Evolutionary conservation across 2,113 vertebrate species (phyloP).

Genomic region (Xiphophorus maculatus): DNA sequence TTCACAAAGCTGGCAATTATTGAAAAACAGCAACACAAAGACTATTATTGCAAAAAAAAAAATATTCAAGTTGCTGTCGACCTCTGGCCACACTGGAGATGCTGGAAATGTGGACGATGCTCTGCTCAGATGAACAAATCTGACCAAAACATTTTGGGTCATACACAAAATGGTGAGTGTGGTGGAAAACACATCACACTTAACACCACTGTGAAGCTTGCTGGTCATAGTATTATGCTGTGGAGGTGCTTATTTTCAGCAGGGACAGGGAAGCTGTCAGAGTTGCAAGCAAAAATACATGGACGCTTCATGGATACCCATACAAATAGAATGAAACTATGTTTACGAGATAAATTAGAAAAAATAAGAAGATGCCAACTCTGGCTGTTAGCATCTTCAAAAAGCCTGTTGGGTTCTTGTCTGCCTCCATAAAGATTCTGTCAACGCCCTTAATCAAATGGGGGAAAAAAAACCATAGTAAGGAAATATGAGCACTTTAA

Average conservation of each 20-base stretch:
- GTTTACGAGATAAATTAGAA: not conserved
- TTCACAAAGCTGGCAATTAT: no score
- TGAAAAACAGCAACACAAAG: no score
- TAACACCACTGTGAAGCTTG: no score
- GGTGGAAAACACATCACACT: no score
- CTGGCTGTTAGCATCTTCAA: conserved; percentile 39
- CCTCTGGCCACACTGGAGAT: not conserved
- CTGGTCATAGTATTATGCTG: no score
- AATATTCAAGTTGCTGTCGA: not conserved
- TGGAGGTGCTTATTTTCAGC: no score
- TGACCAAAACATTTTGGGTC: no score
- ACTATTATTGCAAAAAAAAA: no score
- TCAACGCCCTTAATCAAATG: conserved; percentile 46
- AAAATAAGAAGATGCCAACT: not conserved
- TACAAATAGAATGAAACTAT: not conserved
- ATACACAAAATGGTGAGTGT: no score
- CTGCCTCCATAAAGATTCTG: conserved; percentile 68
- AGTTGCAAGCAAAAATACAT: not conserved
- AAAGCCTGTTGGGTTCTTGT: conserved; percentile 49
- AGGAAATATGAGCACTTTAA: not conserved
- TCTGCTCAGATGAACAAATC: no score
- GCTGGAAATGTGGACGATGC: not conserved
- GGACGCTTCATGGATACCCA: not conserved
- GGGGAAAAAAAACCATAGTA: not conserved
- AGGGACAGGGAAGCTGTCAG: no score